A percentile compares a stretch with the other conserved stretches of the same genome.
Conservation (phyloP, 2,113 vertebrate species). For the Clupea harengus region DNA sequence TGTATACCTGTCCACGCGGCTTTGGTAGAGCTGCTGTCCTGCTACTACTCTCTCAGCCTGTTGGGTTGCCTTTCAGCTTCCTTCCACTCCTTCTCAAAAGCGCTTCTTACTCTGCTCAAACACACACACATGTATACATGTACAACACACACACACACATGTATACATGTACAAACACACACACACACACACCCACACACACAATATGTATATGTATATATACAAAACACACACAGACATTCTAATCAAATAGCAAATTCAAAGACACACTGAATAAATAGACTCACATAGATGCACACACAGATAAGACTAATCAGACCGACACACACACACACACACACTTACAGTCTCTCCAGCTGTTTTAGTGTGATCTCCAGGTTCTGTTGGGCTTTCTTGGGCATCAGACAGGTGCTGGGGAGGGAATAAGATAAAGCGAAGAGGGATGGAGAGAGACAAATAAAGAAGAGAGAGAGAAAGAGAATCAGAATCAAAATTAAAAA, state of each 20-base stretch:
- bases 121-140: too few relatives aligned
- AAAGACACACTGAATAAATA: too few relatives aligned
- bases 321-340: slow-evolving; percentile 33
- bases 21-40: slow-evolving; percentile 75
- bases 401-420: slow-evolving; percentile 74
- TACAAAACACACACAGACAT: too few relatives aligned
- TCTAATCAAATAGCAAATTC: too few relatives aligned
- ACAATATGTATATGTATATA: too few relatives aligned
- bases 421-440: slow-evolving; percentile 20
- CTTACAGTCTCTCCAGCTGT: slow-evolving; percentile 81
- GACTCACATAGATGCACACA: background rate
- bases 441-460: background rate
- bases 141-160: slow-evolving; percentile 51
- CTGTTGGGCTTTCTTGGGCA: slow-evolving; percentile 81
- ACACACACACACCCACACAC: background rate
- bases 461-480: background rate
- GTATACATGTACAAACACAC: slow-evolving; percentile 54
- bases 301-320: background rate
- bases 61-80: slow-evolving; percentile 79
- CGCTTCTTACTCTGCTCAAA: slow-evolving; percentile 78
- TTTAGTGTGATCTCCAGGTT: slow-evolving; percentile 78
- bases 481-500: background rate
- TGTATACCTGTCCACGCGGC: slow-evolving; percentile 77
- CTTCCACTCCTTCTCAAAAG: slow-evolving; percentile 82
- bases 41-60: slow-evolving; percentile 74